A percentile compares a stretch with the other conserved stretches of the same genome.
Conservation (phyloP, 2,113 vertebrate genomes). For the Malurus elegans region DNA sequence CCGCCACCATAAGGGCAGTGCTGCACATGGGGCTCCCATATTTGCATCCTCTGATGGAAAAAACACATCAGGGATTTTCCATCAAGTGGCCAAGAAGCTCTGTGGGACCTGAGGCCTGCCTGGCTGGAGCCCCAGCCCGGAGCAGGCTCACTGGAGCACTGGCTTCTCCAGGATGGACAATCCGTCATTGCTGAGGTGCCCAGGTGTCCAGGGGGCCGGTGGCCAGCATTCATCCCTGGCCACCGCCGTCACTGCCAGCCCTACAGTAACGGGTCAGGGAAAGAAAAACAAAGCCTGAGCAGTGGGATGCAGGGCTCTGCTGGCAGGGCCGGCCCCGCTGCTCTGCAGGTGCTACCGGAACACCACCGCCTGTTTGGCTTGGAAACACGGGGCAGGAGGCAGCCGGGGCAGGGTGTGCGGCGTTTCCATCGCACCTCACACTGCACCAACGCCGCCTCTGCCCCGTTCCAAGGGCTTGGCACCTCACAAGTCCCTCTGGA, state of each 20-base stretch:
- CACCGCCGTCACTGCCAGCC: slow-evolving; percentile 75
- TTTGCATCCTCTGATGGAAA: not conserved
- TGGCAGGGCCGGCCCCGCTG: slow-evolving; percentile 60
- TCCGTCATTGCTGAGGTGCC: slow-evolving; percentile 75
- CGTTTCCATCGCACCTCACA: slow-evolving; percentile 32
- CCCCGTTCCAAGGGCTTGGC: slow-evolving; percentile 14
- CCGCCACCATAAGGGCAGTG: not conserved
- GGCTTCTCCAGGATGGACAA: slow-evolving; percentile 71
- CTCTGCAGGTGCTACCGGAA: slow-evolving; percentile 76
- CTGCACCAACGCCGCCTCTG: slow-evolving; percentile 52
- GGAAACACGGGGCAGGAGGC: not conserved
- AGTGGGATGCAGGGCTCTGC: slow-evolving; percentile 71
- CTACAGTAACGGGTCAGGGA: slow-evolving; percentile 81
- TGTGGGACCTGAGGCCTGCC: not conserved
- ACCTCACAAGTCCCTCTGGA: slow-evolving; percentile 53
- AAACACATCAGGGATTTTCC: not conserved
- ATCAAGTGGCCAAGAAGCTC: not conserved
- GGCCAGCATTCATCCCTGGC: not conserved
- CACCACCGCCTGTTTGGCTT: slow-evolving; percentile 81
- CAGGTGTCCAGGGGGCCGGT: slow-evolving; percentile 86
- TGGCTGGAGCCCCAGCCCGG: not conserved
- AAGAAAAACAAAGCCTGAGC: slow-evolving; percentile 83
- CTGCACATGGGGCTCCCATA: not conserved
- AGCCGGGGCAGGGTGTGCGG: slow-evolving; percentile 75
- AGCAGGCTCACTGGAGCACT: not conserved